A percentile compares a stretch with the other conserved stretches of the same genome.
These are phyloP conservation scores for Stenichneumon culpator DNA, from an alignment of 2,888 invertebrate genomes.

Conservation along the genomic window DNA sequence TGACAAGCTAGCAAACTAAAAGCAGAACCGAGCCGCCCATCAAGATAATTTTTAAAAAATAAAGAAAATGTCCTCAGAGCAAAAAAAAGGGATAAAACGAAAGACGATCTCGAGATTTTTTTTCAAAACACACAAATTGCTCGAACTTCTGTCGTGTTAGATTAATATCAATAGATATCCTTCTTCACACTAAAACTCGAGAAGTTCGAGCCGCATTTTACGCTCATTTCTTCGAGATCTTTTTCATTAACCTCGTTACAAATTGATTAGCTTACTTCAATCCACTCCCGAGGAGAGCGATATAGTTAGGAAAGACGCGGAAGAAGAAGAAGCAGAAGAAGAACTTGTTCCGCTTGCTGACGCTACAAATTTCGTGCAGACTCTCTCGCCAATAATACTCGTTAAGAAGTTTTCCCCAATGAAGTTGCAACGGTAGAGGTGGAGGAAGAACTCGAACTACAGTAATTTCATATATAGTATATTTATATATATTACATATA, in stretches of 20 bases:
- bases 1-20: too few species aligned
- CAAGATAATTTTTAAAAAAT: too few species aligned
- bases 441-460: background rate
- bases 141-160: background rate
- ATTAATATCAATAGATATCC: slow-evolving; percentile 26
- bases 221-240: slow-evolving; percentile 11
- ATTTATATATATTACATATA: background rate
- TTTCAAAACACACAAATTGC: background rate
- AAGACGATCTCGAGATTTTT: too few species aligned
- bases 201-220: background rate
- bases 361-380: slow-evolving; percentile 4
- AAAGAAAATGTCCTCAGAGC: too few species aligned
- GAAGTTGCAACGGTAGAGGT: background rate
- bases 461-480: background rate
- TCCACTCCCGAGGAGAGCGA: slow-evolving; percentile 7
- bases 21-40: too few species aligned
- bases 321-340: background rate
- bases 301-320: background rate
- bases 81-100: too few species aligned
- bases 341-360: background rate
- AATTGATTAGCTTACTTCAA: slow-evolving; percentile 48
- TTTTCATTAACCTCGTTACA: slow-evolving; percentile 41
- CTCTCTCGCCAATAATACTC: slow-evolving; percentile 43
- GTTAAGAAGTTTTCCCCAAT: slow-evolving; percentile 25
- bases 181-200: slow-evolving; percentile 9